Evolutionary conservation across 2,888 invertebrate species (phyloP), one percentile per base, ranked within the genome.

Genomic region (Galerucella pusilla): DNA sequence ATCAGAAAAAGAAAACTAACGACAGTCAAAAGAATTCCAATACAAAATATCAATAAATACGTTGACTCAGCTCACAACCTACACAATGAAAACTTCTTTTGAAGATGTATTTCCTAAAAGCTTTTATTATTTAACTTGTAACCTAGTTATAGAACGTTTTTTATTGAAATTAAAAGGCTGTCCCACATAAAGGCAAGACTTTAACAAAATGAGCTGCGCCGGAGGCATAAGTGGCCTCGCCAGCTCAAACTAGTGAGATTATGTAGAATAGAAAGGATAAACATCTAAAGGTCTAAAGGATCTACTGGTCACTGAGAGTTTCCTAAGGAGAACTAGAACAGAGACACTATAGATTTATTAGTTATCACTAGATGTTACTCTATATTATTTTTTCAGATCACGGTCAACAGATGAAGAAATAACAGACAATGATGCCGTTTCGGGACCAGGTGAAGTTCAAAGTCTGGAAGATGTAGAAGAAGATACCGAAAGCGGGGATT

Each of bases 401-500:
- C 87, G 90, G 71, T 90, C 89, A 42, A 86, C 86, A 1, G 88
- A 88, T 70, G 90, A 89, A 73, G 91, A 91, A 35, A 14, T 59
- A n/a, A 89, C 89, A 5, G 90, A 90, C 70, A 77, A 77, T 28
- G 84, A 84, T 57, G 66, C 74, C 16, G 88, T 89, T 68, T 63
- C 71, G 76, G 79, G 59, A 71, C 79, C 72, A 74, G 80, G 79
- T 10, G 87, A 87, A 52, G 86, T 85, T 4, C 85, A 85, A 77
- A 86, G 84, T 70, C 80, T 91, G 68, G 90, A 90, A 77, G 90
- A 91, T 83, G 86, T 90, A 61, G 88, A 89, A 14, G 90, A 91
- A 81, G 90, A 90, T 81, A 88, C 90, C 68, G 90, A 90, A 82
- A 91, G 90, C 81, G 91, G 91, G 12, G 84, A 84, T 74, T 90